Evolutionary conservation across 2,113 vertebrate species (phyloP), one percentile per base, ranked within the genome.

Genomic region (Paedocypris sp.): DNA sequence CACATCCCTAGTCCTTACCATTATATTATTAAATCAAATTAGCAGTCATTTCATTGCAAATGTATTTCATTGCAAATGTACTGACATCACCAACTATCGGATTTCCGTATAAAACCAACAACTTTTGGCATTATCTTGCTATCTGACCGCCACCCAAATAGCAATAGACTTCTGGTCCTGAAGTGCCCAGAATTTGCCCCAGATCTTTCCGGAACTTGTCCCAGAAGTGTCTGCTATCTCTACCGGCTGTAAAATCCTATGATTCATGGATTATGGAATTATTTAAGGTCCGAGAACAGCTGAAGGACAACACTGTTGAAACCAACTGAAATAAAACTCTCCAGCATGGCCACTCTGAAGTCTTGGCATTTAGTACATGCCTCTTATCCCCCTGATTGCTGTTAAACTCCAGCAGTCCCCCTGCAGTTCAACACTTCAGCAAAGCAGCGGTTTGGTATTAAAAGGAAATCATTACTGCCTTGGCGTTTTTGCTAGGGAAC

Each of bases 371-470:
- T 12, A 50, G 53, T 6, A 8, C 39, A 41, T 51, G 48, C 62
- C 47, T 45, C 48, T 56, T 38, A 64, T 69, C 54, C 47, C 64
- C 51, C 28, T 13, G 59, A 69, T 64, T 51, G 54, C 49, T 20
- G 49, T 54, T 67, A 54, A 63, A 45, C 52, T 45, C 36, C 7
- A 31, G 11, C 6, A 28, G 39, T 33, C 31, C 39, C 60, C 59
- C 49, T 54, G 31, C 43, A 41, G 32, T 26, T 35, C 45, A 22
- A n/a, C n/a, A 22, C 13, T 23, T 32, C 20, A 28, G 29, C 15
- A 54, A 57, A 29, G 23, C 43, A 68, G 56, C 50, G 11, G 58
- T 19, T 20, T 13, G 11, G 32, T 31, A 62, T 42, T 23, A 45
- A 19, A 16, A 58, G 41, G 32, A 62, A 51, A 64, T 69, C 54